Base-by-base conservation (phyloP, 2,113 vertebrate genomes). In the Menura novaehollandiae region DNA sequence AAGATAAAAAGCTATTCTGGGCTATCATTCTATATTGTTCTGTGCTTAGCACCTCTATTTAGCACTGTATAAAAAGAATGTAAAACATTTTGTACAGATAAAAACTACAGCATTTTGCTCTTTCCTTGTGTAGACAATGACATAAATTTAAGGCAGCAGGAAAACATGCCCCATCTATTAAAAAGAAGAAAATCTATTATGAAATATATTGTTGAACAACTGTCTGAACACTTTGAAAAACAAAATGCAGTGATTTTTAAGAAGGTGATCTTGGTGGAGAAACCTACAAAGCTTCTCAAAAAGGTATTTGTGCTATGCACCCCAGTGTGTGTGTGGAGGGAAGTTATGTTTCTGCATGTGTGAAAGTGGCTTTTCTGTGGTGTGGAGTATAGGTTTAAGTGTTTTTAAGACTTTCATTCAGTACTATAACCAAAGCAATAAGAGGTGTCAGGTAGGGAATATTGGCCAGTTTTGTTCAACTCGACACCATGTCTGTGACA, bases 381-480 rank as follows among this genome's bases (percentile, higher is more conserved):
- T 69, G 82, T 84, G 84, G 82, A 83, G 83, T 86, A 39, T 92
- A 85, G 95, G 92, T 92, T 96, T 88, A 85, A 88, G 77, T 83
- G 67, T 92, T 89, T 96, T 92, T 90, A 95, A 97, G 95, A 96
- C 69, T 81, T 95, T 92, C 66, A 92, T 97, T 95, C 94, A 97
- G 74, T 97, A 97, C 93, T 97, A 97, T 97, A 97, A 98, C 98
- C 98, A 98, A 98, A 98, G 98, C 96, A 98, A 96, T 94, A 94
- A 97, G 95, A 94, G 71, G 84, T 97, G 93, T 97, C 93, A 94
- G 96, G 94, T 96, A 97, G 98, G 97, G 97, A 98, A 97, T 84
- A 97, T 81, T 96, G 98, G 98, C 98, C 98, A 98, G 98, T 98
- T 97, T 95, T 96, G 88, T 97, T 95, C 91, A 93, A 64, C 82